A percentile compares a stretch with the other conserved stretches of the same genome.
Conservation (phyloP, 2,797 vertebrate genomes). For the Enteromius radiatus region DNA sequence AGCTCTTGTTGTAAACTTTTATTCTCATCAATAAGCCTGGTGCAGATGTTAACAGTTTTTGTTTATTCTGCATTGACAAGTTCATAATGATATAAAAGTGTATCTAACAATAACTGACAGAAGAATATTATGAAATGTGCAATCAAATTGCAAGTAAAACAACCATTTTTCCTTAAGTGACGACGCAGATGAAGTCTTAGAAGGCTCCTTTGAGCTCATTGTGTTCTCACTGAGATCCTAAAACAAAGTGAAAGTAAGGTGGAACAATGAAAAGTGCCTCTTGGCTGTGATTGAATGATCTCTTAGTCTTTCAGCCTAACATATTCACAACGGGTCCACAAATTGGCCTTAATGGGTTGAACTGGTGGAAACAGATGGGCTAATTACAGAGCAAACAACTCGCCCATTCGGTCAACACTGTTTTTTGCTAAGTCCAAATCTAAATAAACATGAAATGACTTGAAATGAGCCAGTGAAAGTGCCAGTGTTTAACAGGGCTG, state of each 20-base stretch:
- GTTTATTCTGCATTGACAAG: conserved; percentile 24
- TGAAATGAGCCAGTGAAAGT: neutral
- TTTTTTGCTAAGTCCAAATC: neutral
- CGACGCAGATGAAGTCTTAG: neutral
- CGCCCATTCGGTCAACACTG: neutral
- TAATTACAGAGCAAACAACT: conserved; percentile 13
- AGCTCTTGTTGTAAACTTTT: conserved; percentile 47
- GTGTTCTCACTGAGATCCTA: neutral
- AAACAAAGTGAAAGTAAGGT: neutral
- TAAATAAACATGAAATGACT: neutral
- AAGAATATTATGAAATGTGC: neutral
- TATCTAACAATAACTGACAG: neutral
- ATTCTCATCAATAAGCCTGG: conserved; percentile 45
- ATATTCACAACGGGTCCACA: neutral
- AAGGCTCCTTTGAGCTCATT: neutral
- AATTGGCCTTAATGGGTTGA: neutral
- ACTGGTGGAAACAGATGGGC: conserved; percentile 9
- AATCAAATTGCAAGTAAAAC: neutral
- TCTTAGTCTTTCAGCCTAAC: neutral
- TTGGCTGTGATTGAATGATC: neutral
- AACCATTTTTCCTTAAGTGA: neutral
- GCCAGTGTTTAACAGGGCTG: neutral
- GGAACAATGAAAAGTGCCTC: neutral
- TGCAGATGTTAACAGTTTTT: conserved; percentile 40
- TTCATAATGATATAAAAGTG: conserved; percentile 3